Percentiles rank a stretch among this genome's conserved stretches.
phyloP scores from a whole-genome alignment of 1,140 invertebrate species.

The Drosophila nikananu region DNA sequence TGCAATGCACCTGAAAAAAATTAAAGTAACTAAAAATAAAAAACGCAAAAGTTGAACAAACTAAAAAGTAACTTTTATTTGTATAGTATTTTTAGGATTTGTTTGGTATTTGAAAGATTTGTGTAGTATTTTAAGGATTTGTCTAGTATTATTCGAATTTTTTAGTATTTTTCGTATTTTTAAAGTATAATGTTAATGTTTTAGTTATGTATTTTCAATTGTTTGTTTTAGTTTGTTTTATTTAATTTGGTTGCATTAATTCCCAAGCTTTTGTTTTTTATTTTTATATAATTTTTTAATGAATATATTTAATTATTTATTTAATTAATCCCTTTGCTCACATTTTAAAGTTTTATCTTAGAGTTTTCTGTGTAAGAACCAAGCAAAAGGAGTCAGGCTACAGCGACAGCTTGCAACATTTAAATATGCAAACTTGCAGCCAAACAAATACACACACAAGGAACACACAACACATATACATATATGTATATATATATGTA shows the following conservation, averaged over 20 bases:
- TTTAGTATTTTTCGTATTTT: too few species aligned
- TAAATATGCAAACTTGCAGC: conserved; percentile 26
- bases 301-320: background rate
- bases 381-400: background rate
- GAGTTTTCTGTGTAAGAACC: background rate
- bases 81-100: too few species aligned
- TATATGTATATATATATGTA: conserved; percentile 33
- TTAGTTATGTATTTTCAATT: too few species aligned
- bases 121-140: too few species aligned
- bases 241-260: background rate
- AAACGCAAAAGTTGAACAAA: background rate
- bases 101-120: too few species aligned
- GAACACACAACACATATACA: conserved; percentile 21
- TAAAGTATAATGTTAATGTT: too few species aligned
- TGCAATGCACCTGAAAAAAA: background rate
- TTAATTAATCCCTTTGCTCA: background rate
- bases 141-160: too few species aligned
- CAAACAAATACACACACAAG: conserved; percentile 2
- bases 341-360: too few species aligned
- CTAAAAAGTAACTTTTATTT: too few species aligned
- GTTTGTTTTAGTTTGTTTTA: background rate
- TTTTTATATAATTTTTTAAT: background rate
- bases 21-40: too few species aligned
- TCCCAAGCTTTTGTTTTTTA: background rate
- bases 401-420: conserved; percentile 37